These are phyloP conservation scores for Moxostoma hubbsi DNA, from an alignment of 2,797 vertebrate species.

Conservation along the genomic window DNA sequence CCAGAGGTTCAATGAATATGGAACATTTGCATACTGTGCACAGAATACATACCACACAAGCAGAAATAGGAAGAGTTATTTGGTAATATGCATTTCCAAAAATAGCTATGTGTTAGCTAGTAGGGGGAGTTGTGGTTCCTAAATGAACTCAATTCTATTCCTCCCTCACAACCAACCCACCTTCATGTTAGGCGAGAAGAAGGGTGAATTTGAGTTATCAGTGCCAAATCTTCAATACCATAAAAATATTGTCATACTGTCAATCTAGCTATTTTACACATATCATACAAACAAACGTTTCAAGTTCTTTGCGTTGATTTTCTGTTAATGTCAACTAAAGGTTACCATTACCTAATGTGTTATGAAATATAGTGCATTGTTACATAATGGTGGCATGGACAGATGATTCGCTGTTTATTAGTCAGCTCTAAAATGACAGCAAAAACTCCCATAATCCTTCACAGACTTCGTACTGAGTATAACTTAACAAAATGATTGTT, in stretches of 20 bases:
- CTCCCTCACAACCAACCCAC: neutral
- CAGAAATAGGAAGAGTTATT: too few relatives aligned
- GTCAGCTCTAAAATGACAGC: neutral
- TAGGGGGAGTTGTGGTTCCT: slow-evolving; percentile 54
- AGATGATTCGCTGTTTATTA: slow-evolving; percentile 18
- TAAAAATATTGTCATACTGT: neutral
- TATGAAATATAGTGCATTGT: neutral
- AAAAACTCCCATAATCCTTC: neutral
- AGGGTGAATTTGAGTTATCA: slow-evolving; percentile 9
- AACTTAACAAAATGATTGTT: neutral
- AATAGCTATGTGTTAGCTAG: neutral
- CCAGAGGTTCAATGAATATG: too few relatives aligned
- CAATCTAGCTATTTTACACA: neutral
- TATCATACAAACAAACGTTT: slow-evolving; percentile 7
- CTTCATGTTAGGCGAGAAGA: neutral
- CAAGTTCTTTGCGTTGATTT: slow-evolving; percentile 19
- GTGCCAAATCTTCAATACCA: neutral
- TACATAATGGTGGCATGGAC: neutral
- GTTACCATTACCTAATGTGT: slow-evolving; percentile 3
- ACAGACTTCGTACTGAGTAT: neutral
- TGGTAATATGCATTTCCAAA: too few relatives aligned
- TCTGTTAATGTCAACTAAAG: slow-evolving; percentile 22
- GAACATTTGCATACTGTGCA: too few relatives aligned
- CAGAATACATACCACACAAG: too few relatives aligned
- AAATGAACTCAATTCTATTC: neutral